Evolutionary conservation across 1,140 invertebrate species (phyloP), one percentile per base, ranked within the genome.

Genomic region (Acromyrmex charruanus): DNA sequence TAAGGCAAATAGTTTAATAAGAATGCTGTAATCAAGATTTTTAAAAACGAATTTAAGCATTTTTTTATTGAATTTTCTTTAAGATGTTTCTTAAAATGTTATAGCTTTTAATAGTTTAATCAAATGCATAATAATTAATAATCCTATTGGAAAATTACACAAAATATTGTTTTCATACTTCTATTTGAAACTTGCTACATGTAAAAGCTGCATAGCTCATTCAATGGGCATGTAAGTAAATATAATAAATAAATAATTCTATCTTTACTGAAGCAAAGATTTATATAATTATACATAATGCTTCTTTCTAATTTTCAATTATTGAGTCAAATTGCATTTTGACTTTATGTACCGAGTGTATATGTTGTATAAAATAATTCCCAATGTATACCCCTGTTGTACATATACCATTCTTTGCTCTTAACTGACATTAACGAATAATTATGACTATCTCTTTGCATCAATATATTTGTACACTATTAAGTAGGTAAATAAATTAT

Each of bases 201-300:
- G 31, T 90, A 90, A 89, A 87, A 90, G 89, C 88, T 90, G 85
- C 89, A 90, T 90, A 86, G 80, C 53, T 51, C 35, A 86, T 81
- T 63, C 44, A 75, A 80, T 28, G 68, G 12, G 18, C 6, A 72
- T 12, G n/a, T 68, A 69, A 14, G 10, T 71, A 44, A 66, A 53
- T 12, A 28, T 77, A 39, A 35, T 35, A 35, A 39, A 39, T 39
- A 39, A 39, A 1, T 39, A 39, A 39, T 39, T 39, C 0, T 39
- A 49, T 49, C 44, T 85, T 16, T 66, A 21, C 39, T 85, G 10
- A 66, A 44, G 35, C 25, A 77, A 66, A 79, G 10, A 68, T 68
- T 75, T 68, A 80, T 85, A 66, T 28, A 65, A n/a, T 68, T 79
- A 10, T 65, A 79, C 28, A 85, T 31, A 18, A 65, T 55, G 1